phyloP scores from a whole-genome alignment of 2,888 invertebrate genomes.

The Drosophila peninsularis region DNA sequence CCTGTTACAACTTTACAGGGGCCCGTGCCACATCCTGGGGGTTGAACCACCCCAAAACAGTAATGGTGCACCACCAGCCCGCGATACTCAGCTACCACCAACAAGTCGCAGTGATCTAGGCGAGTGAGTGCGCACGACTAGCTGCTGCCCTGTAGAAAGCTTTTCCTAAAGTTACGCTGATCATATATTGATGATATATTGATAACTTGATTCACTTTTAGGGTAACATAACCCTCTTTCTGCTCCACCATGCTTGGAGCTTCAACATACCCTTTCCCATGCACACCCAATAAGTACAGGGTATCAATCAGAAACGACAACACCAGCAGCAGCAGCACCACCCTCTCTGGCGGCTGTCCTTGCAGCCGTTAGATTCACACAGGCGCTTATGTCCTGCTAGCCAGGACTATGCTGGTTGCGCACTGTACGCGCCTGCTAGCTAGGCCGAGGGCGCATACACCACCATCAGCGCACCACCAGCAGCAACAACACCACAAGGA shows the following conservation, averaged over 20 bases:
- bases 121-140: background rate
- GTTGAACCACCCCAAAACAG: conserved; percentile 72
- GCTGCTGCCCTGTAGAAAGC: conserved; percentile 3
- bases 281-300: background rate
- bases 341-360: conserved; percentile 58
- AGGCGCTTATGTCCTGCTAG: conserved; percentile 55
- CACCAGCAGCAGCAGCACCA: conserved; percentile 63
- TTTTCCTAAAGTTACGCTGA: background rate
- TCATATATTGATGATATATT: too few species aligned
- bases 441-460: conserved; percentile 38
- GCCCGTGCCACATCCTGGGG: conserved; percentile 74
- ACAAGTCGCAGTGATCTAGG: conserved; percentile 5
- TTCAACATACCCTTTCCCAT: background rate
- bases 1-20: conserved; percentile 78
- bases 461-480: conserved; percentile 37
- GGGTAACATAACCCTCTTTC: too few species aligned
- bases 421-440: conserved; percentile 64
- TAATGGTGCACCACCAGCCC: conserved; percentile 28
- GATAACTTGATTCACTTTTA: too few species aligned
- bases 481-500: conserved; percentile 37
- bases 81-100: conserved; percentile 22
- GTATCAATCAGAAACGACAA: conserved; percentile 4
- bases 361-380: conserved; percentile 72
- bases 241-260: too few species aligned
- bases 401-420: conserved; percentile 64